These are phyloP conservation scores for Diprion similis DNA, from an alignment of 1,140 invertebrate species.

Conservation along the genomic window DNA sequence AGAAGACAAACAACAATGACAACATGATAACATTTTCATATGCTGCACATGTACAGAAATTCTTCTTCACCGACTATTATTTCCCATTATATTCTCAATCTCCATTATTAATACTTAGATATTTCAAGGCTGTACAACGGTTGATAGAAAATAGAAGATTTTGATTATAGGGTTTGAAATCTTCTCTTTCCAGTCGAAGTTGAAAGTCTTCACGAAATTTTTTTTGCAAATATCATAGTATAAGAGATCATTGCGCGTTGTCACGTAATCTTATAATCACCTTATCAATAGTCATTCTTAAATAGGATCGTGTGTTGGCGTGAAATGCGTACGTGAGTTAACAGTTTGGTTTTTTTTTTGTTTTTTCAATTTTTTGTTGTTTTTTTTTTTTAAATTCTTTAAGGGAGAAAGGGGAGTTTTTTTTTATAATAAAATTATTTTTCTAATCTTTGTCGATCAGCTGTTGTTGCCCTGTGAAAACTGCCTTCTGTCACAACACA, in stretches of 20 bases:
- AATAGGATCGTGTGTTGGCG: conserved; percentile 40
- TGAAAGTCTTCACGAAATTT: conserved; percentile 37
- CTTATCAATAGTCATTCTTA: conserved; percentile 40
- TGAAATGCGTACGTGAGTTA: conserved; percentile 36
- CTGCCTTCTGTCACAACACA: conserved; percentile 63
- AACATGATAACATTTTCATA: conserved; percentile 41
- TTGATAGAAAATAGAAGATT: conserved; percentile 3
- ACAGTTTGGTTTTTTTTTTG: conserved; percentile 40
- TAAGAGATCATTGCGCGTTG: not conserved
- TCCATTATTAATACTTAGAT: not conserved
- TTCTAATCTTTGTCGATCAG: conserved; percentile 57
- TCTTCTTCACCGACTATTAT: conserved; percentile 16
- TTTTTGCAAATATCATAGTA: not conserved
- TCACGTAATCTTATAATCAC: conserved; percentile 18
- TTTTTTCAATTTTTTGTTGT: conserved; percentile 2
- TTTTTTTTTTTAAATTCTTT: not conserved
- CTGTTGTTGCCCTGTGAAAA: conserved; percentile 63
- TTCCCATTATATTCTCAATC: not conserved
- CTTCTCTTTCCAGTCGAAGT: conserved; percentile 14
- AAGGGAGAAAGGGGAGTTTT: conserved; percentile 30
- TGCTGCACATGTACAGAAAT: conserved; percentile 46
- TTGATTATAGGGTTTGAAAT: conserved; percentile 15
- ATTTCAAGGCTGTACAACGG: not conserved
- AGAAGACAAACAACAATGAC: conserved; percentile 19
- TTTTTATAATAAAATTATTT: conserved; percentile 59